A percentile compares a stretch with the other conserved stretches of the same genome.
phyloP scores from a whole-genome alignment of 2,113 vertebrate species.

The Ceuthmochares aereus region DNA sequence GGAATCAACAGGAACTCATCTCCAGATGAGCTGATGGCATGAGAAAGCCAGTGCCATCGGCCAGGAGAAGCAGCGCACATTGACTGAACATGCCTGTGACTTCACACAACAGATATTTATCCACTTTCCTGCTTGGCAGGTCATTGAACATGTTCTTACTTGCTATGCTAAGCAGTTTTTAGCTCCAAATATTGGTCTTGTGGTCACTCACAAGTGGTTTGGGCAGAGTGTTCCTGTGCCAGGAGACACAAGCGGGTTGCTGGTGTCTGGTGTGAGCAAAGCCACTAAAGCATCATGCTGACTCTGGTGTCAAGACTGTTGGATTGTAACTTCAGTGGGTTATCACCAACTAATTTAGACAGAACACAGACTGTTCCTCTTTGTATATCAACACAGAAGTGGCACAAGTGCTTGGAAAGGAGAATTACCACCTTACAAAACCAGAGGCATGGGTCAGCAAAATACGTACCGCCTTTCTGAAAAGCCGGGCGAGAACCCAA shows the following conservation, averaged over 20 bases:
- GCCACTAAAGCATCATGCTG: background rate
- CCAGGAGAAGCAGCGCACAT: background rate
- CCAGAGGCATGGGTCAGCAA: background rate
- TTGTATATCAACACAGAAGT: background rate
- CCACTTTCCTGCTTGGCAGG: background rate
- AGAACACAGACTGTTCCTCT: no score
- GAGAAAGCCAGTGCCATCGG: background rate
- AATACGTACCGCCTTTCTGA: conserved; percentile 78
- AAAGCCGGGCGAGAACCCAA: conserved; percentile 86
- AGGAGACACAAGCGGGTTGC: accelerated
- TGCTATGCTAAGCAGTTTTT: background rate
- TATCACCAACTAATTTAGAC: no score
- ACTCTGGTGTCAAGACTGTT: no score
- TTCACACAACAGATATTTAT: background rate
- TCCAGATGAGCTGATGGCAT: background rate
- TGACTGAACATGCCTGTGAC: background rate
- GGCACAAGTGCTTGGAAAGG: background rate
- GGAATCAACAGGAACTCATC: background rate
- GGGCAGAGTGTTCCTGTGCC: background rate
- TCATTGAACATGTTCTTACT: background rate
- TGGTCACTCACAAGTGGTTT: background rate
- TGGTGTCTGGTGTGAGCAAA: background rate
- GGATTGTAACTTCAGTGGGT: no score
- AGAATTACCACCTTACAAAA: background rate
- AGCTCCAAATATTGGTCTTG: background rate